Base-by-base conservation (phyloP, 2,797 vertebrate species). In the Pteropus rufus region DNA sequence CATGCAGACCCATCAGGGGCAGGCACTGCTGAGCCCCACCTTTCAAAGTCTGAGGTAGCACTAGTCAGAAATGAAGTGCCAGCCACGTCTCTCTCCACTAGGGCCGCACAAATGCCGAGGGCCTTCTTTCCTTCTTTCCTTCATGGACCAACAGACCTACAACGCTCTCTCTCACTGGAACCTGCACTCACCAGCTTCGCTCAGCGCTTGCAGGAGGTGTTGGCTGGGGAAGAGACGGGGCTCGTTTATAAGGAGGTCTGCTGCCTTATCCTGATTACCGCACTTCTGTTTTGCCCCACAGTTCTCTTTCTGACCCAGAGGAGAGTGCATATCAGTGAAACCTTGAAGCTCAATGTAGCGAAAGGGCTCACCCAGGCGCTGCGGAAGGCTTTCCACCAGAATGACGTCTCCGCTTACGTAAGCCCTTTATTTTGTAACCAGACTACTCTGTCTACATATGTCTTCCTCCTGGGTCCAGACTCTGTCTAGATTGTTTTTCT, bases 271-370 rank as follows among this genome's bases (percentile, higher is more conserved):
- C 91, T 90, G 92, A 89, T 18, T 0, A 1, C 62, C 2, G 0
- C 77, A 60, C 91, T 92, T 98, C 96, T 97, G 77, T 97, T 84
- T 97, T 93, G 69, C 62, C 93, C 80, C 69, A 82, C 97, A 99
- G 99, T 99, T 98, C 98, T 99, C 93, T 99, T 99, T 96, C 98
- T 99, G 98, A 99, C 99, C 94, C 99, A 99, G 26, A 99, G 99
- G 97, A 99, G 99, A 95, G 98, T 99, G 97, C 98, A 99, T 76
- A 98, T 99, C 97, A 99, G 99, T 97, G 99, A 98, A 96, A 98
- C 98, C 96, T 98, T 99, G 98, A 99, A 99, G 97, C 98, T 99
- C 97, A 99, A 98, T 10, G 98, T 99, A 64, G 98, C 99, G 65
- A 99, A 97, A 97, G 99, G 99, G 90, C 99, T 99, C 91, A 99